Base-by-base conservation (phyloP, 1,140 invertebrate species). In the Araneus ventricosus region DNA sequence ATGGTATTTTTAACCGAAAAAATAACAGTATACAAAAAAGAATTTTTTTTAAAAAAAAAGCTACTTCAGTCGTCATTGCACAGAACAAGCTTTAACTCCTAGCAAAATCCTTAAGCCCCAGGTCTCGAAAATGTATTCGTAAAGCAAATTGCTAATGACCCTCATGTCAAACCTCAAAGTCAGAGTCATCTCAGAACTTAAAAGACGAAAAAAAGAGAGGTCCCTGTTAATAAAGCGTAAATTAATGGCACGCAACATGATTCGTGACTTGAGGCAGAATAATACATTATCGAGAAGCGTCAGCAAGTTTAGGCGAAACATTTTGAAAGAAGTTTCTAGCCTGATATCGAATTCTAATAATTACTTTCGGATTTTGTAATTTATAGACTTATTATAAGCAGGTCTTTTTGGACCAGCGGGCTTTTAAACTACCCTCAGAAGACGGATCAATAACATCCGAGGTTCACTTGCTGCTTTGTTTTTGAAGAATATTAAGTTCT, bases 261-360 rank as follows among this genome's bases (percentile, higher is more conserved):
- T 85, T 45, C 59, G 59, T 57, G 82, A 92, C 80, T 92, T 85
- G 24, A 70, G 37, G 90, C 80, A 61, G 80, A 86, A 70, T 85
- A 92, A 92, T 92, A 57, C 41, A 70, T 92, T 92, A 86, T 92
- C 52, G 59, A 57, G 79, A 79, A 70, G 37, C 80, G 24, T 86
- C 61, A 17, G 52, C 39, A 17, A 84, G 79, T 57, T 63, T 37
- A 82, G 52, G 45, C 67, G 89, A 85, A 93, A 87, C 82, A 80
- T 93, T 93, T 93, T 88, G 37, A 88, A 93, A 85, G 63, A 61
- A 85, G 37, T 70, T 61, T 70, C 59, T 86, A 37, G 91, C 91
- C 91, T 87, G 91, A 39, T 93, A 93, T 93, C 91, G 91, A 93
- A 93, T 93, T 93, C 85, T 93, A 88, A 93, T 93, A 93, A 93